Evolutionary conservation across 2,113 vertebrate species (phyloP), one percentile per base, ranked within the genome.

Genomic region (Triplophysa siluroides): DNA sequence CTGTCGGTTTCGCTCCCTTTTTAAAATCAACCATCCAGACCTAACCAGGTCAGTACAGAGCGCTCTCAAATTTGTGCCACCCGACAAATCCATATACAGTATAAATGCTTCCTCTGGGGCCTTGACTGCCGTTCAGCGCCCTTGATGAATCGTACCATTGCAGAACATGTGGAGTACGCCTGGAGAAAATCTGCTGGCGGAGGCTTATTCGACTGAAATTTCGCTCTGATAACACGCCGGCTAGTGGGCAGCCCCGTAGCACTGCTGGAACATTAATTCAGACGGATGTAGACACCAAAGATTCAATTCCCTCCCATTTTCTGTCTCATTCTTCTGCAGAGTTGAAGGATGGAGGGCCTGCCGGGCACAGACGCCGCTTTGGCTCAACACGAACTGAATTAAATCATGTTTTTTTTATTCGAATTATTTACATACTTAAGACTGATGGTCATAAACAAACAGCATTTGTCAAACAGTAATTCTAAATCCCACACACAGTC

Each of bases 1-100:
- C 76, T 80, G 70, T 68, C 77, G 76, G 79, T 84, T 84, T 82
- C 88, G 84, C 87, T 87, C 56, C 41, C 84, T 54, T 88, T 83
- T 85, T 79, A 81, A 83, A 85, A 87, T 81, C 8, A 79, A 81
- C 81, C 81, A 82, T 83, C 84, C 85, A 83, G 60, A 85, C 80
- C 85, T 81, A 83, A 80, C 80, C 65, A 33, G 87, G 86, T 87
- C 85, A 87, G 82, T 85, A 87, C 73, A 75, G 41, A 63, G 43
- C 8, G 58, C 60, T 75, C 26, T 47, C 24, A 63, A 63, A 47
- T 62, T 75, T 75, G 58, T 75, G 73, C 73, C 60, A 3, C 73
- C 58, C 58, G 26, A 75, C 23, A 63, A 75, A 75, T 75, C 58
- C 73, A 63, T 75, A 63, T 75, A 75, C 62, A 8, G 2, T n/a